Conservation (phyloP, 2,113 vertebrate genomes). For the Hemicordylus capensis region DNA sequence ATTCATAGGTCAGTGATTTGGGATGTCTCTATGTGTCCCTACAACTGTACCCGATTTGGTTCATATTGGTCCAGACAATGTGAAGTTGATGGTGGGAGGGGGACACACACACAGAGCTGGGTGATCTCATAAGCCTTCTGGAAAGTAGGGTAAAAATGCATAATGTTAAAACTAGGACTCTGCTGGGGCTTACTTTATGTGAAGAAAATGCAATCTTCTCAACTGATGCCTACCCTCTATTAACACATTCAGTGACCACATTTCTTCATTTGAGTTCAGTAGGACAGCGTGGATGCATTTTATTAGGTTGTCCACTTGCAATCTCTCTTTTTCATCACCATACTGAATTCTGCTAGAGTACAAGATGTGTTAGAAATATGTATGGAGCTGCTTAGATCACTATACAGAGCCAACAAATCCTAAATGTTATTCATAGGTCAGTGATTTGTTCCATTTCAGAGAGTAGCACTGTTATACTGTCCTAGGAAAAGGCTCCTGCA, state of each 20-base stretch:
- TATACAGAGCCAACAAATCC: not conserved
- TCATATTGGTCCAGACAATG: too few relatives aligned
- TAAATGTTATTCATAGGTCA: not conserved
- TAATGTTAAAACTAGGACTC: not conserved
- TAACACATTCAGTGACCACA: not conserved
- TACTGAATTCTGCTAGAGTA: not conserved
- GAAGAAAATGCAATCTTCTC: not conserved
- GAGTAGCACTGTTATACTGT: not conserved
- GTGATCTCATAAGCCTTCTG: not conserved
- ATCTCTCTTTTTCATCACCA: not conserved
- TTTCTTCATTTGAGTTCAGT: not conserved
- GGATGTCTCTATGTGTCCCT: too few relatives aligned
- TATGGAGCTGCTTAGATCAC: not conserved
- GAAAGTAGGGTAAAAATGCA: too few relatives aligned
- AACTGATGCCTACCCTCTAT: not conserved
- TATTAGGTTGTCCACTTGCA: not conserved
- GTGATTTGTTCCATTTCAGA: not conserved
- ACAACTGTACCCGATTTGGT: too few relatives aligned
- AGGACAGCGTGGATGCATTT: not conserved
- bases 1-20: too few relatives aligned
- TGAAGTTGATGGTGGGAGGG: too few relatives aligned
- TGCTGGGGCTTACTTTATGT: not conserved
- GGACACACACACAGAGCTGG: too few relatives aligned
- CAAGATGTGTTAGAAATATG: not conserved
- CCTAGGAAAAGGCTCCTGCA: not conserved